Evolutionary conservation across 2,113 vertebrate genomes (phyloP), one percentile per base, ranked within the genome.

Genomic region (Ploceus nigricollis): DNA sequence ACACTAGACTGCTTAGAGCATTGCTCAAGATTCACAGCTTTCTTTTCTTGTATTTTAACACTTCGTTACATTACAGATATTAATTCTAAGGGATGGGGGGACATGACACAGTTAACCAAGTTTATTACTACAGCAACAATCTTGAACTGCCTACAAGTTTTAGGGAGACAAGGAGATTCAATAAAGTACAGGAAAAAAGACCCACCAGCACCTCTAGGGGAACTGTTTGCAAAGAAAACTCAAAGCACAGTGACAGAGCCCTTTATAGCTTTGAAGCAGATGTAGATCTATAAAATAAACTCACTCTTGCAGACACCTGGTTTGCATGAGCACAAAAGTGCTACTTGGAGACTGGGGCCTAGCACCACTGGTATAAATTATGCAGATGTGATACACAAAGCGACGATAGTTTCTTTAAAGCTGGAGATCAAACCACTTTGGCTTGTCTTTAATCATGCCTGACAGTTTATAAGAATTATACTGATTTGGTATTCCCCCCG

Each of bases 381-480:
- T 72, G 75, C 71, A 92, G 85, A 93, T 90, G 68, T 57, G 45
- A 88, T 86, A 81, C 35, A 81, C 64, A 83, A 78, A 94, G 88
- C 76, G 81, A 70, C 0, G 0, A 58, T 17, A 63, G 56, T 68
- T 95, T 81, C 79, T 86, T 95, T 94, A 93, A 96, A 90, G 75
- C 35, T 9, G 4, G 44, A 95, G 90, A 95, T 94, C 87, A 93
- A 95, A 95, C 90, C 66, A 15, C 39, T 92, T 70, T 83, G 51
- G 42, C 56, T 93, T 95, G 79, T 91, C 90, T 94, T 96, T 95
- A 91, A 93, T 95, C 84, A 70, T 1, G 2, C 56, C 56, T 83
- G 79, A 81, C 58, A 90, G 82, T 82, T 93, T 86, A 58, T 90
- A 95, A 85, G 73, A 80, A 82, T 93, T 88, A 83, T 5, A 90